Conservation (phyloP, 2,797 vertebrate species). For the Poeciliopsis presidionis region DNA sequence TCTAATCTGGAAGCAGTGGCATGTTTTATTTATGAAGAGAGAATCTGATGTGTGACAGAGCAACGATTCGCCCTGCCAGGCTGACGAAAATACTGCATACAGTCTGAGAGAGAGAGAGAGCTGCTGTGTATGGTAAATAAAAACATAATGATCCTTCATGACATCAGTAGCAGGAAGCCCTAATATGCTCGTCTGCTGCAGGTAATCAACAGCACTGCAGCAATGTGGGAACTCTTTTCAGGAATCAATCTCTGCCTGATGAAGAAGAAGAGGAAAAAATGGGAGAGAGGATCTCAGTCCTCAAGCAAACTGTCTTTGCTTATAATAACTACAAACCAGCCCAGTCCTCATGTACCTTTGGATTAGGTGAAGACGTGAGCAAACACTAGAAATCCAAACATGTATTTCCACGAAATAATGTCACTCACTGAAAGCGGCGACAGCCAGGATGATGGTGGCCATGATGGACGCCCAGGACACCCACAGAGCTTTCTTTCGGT, state of each 20-base stretch:
- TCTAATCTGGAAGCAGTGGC: slow-evolving; percentile 17
- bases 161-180: slow-evolving; percentile 14
- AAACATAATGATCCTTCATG: neutral
- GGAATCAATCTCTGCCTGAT: slow-evolving; percentile 27
- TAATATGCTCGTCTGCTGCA: slow-evolving; percentile 12
- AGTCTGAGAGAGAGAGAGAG: neutral
- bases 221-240: slow-evolving; percentile 1
- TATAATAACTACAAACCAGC: neutral
- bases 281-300: neutral
- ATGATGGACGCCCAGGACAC: slow-evolving; percentile 95
- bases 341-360: neutral
- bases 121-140: neutral
- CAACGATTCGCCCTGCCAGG: slow-evolving; percentile 1
- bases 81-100: neutral
- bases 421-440: slow-evolving; percentile 97
- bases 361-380: neutral
- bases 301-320: neutral
- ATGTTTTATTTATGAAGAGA: slow-evolving; percentile 47
- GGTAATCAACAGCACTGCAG: neutral
- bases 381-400: neutral
- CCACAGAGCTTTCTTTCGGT: slow-evolving; percentile 97
- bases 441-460: slow-evolving; percentile 91
- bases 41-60: neutral
- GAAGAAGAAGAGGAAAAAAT: slow-evolving; percentile 25
- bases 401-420: neutral